Evolutionary conservation across 1,140 invertebrate species (phyloP).

Genomic region (Drosophila trapezifrons): DNA sequence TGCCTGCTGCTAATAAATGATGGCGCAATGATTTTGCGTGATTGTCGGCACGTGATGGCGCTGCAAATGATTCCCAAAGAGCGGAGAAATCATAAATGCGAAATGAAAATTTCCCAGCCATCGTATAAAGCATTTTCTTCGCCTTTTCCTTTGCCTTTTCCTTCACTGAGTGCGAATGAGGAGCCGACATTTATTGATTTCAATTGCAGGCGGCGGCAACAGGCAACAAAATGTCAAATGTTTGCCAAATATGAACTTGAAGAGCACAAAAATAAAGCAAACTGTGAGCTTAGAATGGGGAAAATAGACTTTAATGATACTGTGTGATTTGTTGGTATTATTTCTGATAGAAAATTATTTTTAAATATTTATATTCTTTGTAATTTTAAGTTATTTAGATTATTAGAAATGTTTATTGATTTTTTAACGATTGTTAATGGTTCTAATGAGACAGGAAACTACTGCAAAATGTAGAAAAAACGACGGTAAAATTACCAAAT

Average conservation of each 20-base stretch:
- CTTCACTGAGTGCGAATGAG: slow-evolving; percentile 40
- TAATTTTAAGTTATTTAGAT: too few relatives aligned
- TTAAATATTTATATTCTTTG: too few relatives aligned
- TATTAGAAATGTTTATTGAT: rapidly evolving
- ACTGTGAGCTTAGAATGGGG: background rate
- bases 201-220: slow-evolving; percentile 43
- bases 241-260: slow-evolving; percentile 34
- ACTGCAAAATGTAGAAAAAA: too few relatives aligned
- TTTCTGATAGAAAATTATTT: background rate
- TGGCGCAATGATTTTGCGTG: slow-evolving; percentile 76
- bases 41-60: slow-evolving; percentile 70
- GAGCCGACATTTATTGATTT: slow-evolving; percentile 65
- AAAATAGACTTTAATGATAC: background rate
- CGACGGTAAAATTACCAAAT: too few relatives aligned
- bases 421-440: too few relatives aligned
- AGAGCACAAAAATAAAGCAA: slow-evolving; percentile 23
- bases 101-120: slow-evolving; percentile 39
- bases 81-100: slow-evolving; percentile 19
- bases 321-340: too few relatives aligned
- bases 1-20: slow-evolving; percentile 75
- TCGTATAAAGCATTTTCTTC: slow-evolving; percentile 34
- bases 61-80: slow-evolving; percentile 58
- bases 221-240: slow-evolving; percentile 46
- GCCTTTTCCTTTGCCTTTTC: background rate
- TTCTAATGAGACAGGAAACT: too few relatives aligned